Base-by-base conservation (phyloP, 1,140 invertebrate genomes). In the Penaeus chinensis region DNA sequence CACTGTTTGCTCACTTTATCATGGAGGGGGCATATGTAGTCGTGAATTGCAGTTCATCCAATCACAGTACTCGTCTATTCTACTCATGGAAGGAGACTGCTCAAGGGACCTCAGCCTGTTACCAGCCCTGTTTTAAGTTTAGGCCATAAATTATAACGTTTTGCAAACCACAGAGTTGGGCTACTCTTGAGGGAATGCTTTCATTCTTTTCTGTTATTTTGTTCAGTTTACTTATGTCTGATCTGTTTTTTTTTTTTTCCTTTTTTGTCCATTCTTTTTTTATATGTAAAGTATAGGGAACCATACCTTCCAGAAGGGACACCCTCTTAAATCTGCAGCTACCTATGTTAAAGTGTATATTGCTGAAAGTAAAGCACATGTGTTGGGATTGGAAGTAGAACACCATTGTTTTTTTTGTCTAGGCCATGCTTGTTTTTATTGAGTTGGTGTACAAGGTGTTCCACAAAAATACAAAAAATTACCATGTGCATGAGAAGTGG, bases 1-100 rank as follows among this genome's bases (percentile, higher is more conserved):
- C 37, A 83, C 47, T 77, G 60, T 85, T 87, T 82, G 85, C 85
- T 87, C 85, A 87, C 71, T 87, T 82, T 74, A 87, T 82, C 85
- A 87, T 87, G 85, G 85, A 81, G 85, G 80, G 78, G 85, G 66
- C 62, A 82, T 62, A 78, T 65, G 80, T 83, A 87, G 85, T 87
- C 71, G 24, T 69, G 54, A 78, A 87, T 65, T 78, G 37, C 78
- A 77, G 47, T 77, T 76, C 62, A 60, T 74, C 71, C 69, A 76
- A 13, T 85, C 47, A 54, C 47, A 54, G 54, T 85, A 78, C 74
- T 78, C 27, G 37, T 63, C 63, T 71, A 27, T 86, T 63, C 69
- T 71, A 61, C 60, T 77, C 27, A 81, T 47, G 79, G 62, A 86
- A 19, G 22, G 69, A 86, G 84, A 71, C 63, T 81, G 84, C 84